Conservation (phyloP, 1,140 invertebrate genomes). For the Temnothorax longispinosus region DNA sequence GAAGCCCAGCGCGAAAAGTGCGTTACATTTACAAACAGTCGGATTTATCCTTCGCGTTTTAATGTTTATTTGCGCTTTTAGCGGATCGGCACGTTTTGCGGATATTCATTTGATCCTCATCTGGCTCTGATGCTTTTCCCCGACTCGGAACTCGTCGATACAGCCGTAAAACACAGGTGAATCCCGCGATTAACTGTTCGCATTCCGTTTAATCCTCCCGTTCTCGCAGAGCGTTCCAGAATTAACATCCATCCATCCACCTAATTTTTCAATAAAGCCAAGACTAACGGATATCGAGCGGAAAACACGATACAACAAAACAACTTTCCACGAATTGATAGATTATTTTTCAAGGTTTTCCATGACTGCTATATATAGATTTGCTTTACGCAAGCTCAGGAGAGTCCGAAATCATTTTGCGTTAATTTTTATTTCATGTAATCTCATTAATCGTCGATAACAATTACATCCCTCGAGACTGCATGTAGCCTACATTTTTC, state of each 20-base stretch:
- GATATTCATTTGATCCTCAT: constrained; percentile 18
- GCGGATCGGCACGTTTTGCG: constrained; percentile 30
- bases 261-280: not conserved
- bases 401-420: not conserved
- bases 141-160: not conserved
- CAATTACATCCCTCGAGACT: not conserved
- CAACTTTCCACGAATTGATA: not conserved
- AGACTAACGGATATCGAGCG: not conserved
- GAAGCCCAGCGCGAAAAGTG: not conserved
- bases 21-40: constrained; percentile 34
- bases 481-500: not conserved
- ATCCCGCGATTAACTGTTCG: constrained; percentile 44
- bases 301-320: not conserved
- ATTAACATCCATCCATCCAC: constrained; percentile 30
- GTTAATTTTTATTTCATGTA: not conserved
- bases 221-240: not conserved
- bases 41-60: constrained; percentile 39
- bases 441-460: not conserved
- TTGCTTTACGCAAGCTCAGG: not conserved
- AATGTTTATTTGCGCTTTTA: constrained; percentile 56
- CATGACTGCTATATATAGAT: not conserved
- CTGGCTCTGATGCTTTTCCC: constrained; percentile 13
- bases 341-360: not conserved
- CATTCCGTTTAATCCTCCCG: not conserved
- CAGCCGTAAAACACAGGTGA: constrained; percentile 17